Base-by-base conservation (phyloP, 2,888 invertebrate genomes). In the Clanis bilineata region DNA sequence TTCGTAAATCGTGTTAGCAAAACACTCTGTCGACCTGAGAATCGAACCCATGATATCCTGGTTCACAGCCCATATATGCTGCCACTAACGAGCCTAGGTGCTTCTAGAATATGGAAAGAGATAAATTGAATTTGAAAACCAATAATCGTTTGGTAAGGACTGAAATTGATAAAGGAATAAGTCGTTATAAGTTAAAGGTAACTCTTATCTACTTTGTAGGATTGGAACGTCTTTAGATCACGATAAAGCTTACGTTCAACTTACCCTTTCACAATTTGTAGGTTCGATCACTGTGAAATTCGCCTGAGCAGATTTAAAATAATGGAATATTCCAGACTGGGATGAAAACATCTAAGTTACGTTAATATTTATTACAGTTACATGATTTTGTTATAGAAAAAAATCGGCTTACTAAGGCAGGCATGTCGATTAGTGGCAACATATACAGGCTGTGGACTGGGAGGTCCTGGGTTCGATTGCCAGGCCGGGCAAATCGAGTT, bases 261-360 rank as follows among this genome's bases (percentile, higher is more conserved):
- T 25, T 25, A 25, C 47, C 12, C 25, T 25, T 38, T 15, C 47
- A 47, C 12, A 25, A 47, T 44, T 7, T 7, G 25, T 25, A 5
- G n/a, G 47, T 15, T 12, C 22, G 44, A 44, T 10, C 10, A 25
- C n/a, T 47, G 25, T 47, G 47, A 47, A 47, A 25, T 47, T 25
- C 47, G 47, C 45, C 25, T 25, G n/a, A 45, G 7, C n/a, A 45
- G 25, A 15, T 47, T 25, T 47, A 47, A 25, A 47, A 47, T 47
- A 1, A 12, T n/a, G 23, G n/a, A n/a, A 3, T 6, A 10, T 25
- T 47, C 25, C 4, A n/a, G 12, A n/a, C 9, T n/a, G 47, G n/a
- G 25, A 47, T 25, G n/a, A n/a, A 38, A 38, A 3, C 2, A 38
- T n/a, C 4, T n/a, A 38, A 12, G 38, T 28, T 28, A n/a, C n/a